Evolutionary conservation across 2,113 vertebrate genomes (phyloP).

Genomic region (Oryzias melastigma): DNA sequence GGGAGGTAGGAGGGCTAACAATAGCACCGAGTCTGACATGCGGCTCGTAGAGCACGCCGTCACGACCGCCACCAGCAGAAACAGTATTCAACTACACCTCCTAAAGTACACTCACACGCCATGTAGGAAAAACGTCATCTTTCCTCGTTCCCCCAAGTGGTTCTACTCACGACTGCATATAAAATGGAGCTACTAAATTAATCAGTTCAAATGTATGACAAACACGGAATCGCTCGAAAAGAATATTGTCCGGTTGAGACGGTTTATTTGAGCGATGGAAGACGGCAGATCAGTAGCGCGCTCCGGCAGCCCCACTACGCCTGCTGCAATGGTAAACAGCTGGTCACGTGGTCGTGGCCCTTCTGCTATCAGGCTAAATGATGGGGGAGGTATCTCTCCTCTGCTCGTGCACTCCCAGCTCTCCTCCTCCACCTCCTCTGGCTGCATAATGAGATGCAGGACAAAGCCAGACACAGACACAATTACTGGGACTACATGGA

Average conservation of each 20-base stretch:
- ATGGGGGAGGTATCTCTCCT: constrained; percentile 69
- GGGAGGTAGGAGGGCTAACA: constrained; percentile 65
- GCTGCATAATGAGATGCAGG: constrained; percentile 69
- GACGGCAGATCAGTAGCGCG: constrained; percentile 10
- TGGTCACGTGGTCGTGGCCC: constrained; percentile 52
- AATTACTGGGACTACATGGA: constrained; percentile 42
- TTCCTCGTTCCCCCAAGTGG: constrained; percentile 37
- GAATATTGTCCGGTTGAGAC: not conserved
- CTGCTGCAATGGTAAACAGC: constrained; percentile 65
- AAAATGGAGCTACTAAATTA: constrained; percentile 4
- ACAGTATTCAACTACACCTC: constrained; percentile 41
- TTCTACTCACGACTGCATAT: constrained; percentile 9
- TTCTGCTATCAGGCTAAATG: constrained; percentile 58
- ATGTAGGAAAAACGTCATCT: constrained; percentile 42
- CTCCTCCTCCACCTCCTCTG: constrained; percentile 47
- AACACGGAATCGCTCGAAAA: constrained; percentile 6
- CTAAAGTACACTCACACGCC: constrained; percentile 34
- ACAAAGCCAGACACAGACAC: constrained; percentile 67
- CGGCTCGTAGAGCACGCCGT: constrained; percentile 30
- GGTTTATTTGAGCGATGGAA: not conserved
- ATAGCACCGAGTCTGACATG: constrained; percentile 64
- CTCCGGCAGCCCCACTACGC: constrained; percentile 36
- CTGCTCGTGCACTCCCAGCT: constrained; percentile 47
- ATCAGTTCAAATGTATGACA: not conserved
- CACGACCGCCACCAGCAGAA: constrained; percentile 28